Conservation (phyloP, 2,888 invertebrate genomes). For the Machimus atricapillus region DNA sequence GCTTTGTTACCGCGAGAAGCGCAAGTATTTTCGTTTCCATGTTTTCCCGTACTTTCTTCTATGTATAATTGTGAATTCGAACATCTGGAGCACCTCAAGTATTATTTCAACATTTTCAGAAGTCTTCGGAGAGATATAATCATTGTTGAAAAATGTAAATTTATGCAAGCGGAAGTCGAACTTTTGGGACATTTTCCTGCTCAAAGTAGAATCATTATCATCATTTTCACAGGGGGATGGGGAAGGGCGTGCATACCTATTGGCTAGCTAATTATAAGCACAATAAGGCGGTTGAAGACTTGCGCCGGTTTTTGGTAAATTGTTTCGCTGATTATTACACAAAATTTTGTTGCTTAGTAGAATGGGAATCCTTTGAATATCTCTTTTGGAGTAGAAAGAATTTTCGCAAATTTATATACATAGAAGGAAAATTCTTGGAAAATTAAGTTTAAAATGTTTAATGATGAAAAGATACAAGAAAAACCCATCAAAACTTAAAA, state of each 20-base stretch:
- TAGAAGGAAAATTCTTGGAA: too few relatives aligned
- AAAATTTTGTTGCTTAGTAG: neutral
- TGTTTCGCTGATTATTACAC: neutral
- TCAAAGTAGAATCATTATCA: neutral
- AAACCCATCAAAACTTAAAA: too few relatives aligned
- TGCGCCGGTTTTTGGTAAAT: neutral
- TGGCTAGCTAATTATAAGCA: neutral
- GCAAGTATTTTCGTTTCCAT: neutral
- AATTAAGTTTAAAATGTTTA: too few relatives aligned
- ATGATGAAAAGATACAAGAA: too few relatives aligned
- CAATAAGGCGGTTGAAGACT: neutral
- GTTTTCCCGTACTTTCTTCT: neutral
- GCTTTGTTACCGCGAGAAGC: neutral
- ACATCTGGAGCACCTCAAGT: neutral
- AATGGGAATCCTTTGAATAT: neutral
- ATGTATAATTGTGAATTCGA: neutral
- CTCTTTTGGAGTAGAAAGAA: neutral
- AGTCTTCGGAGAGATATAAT: neutral
- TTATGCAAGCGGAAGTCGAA: neutral
- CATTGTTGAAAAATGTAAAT: neutral
- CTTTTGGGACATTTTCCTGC: neutral
- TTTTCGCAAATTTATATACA: too few relatives aligned
- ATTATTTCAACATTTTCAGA: neutral
- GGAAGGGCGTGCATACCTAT: neutral
- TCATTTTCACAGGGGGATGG: neutral